A percentile compares a stretch with the other conserved stretches of the same genome.
These are phyloP conservation scores for Dysdera silvatica DNA, from an alignment of 1,140 invertebrate genomes.

Conservation along the genomic window DNA sequence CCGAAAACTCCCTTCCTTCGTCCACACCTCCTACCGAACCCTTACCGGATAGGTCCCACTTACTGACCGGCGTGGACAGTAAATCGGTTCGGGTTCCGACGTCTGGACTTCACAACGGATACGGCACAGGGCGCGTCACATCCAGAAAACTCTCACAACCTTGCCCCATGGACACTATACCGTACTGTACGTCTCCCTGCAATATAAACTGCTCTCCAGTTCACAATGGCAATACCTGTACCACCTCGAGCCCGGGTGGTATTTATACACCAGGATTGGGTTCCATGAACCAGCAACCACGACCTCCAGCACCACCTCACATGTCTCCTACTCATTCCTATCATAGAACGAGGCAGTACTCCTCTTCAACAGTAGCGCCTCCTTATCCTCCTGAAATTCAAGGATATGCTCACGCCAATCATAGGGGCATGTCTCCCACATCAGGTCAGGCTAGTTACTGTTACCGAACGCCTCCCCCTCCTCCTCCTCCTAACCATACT, in stretches of 20 bases:
- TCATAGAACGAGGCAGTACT: slow-evolving; percentile 16
- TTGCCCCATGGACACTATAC: slow-evolving; percentile 10
- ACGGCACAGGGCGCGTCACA: not conserved
- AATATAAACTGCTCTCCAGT: slow-evolving; percentile 18
- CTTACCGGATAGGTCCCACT: slow-evolving; percentile 16
- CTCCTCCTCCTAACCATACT: slow-evolving; percentile 13
- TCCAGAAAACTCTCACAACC: slow-evolving; percentile 19
- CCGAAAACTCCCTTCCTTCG: slow-evolving; percentile 21
- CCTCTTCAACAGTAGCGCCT: slow-evolving; percentile 10
- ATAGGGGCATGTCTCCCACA: slow-evolving; percentile 19
- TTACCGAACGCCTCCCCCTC: slow-evolving; percentile 24
- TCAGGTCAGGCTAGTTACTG: slow-evolving; percentile 15
- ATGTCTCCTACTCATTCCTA: slow-evolving; percentile 21
- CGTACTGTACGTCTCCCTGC: slow-evolving; percentile 24
- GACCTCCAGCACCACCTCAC: slow-evolving; percentile 16
- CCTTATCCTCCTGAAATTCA: slow-evolving; percentile 15
- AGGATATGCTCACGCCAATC: slow-evolving; percentile 10
- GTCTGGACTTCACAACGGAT: slow-evolving; percentile 13
- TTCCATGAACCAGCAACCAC: slow-evolving; percentile 13
- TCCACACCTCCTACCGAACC: slow-evolving; percentile 21
- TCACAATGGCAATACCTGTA: slow-evolving; percentile 8
- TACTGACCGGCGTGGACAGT: not conserved
- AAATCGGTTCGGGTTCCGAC: not conserved
- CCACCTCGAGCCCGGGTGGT: slow-evolving; percentile 20
- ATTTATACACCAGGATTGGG: too few relatives aligned